Evolutionary conservation across 23 tunicate genomes (phyloP).

Genomic region (Trididemnum nubilum): DNA sequence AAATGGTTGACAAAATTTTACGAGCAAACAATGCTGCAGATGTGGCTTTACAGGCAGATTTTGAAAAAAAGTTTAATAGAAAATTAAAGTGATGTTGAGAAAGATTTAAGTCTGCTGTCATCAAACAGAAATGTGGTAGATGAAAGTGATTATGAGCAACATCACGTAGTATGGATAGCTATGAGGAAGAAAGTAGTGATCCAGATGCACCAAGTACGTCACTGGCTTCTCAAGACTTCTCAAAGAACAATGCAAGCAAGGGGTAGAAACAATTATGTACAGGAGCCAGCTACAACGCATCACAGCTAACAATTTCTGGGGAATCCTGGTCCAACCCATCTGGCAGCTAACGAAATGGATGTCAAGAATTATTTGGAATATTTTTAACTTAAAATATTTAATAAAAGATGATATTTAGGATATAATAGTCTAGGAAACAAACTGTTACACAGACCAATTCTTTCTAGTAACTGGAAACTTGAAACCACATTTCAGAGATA

Average conservation of each 20-base stretch:
- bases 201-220: slow-evolving; percentile 32
- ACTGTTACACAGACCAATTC: slow-evolving; percentile 30
- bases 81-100: slow-evolving; percentile 8
- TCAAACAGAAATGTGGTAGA: too few species aligned
- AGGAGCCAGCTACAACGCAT: slow-evolving; percentile 34
- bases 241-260: slow-evolving; percentile 24
- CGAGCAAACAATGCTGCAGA: background rate
- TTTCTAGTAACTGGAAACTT: slow-evolving; percentile 20
- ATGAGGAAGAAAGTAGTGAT: slow-evolving; percentile 25
- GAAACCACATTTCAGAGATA: slow-evolving; percentile 13
- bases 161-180: background rate
- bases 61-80: slow-evolving; percentile 1
- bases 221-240: slow-evolving; percentile 18
- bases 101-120: too few species aligned
- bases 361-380: slow-evolving; percentile 12
- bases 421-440: slow-evolving; percentile 19
- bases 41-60: background rate
- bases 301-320: slow-evolving; percentile 14
- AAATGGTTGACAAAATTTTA: slow-evolving; percentile 4
- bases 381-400: slow-evolving; percentile 23
- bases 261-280: slow-evolving; percentile 28
- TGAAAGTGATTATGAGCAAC: too few species aligned
- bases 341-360: slow-evolving; percentile 16
- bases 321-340: slow-evolving; percentile 21
- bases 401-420: slow-evolving; percentile 19